A percentile compares a stretch with the other conserved stretches of the same genome.
phyloP scores from a whole-genome alignment of 2,797 vertebrate genomes.

The Rhodeus uyekii region DNA sequence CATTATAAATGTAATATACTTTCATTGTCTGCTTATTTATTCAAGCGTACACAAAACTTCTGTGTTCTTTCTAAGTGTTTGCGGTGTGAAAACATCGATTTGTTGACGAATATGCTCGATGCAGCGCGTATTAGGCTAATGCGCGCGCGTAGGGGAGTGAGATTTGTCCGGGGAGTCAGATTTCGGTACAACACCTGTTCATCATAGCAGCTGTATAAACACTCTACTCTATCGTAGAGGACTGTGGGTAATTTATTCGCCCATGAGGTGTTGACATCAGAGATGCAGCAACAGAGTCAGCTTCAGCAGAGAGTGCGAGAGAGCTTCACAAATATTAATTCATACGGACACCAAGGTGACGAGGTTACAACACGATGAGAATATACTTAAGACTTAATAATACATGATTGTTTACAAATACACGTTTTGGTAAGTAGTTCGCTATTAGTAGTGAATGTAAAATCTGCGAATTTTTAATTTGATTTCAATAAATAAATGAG shows the following conservation, averaged over 20 bases:
- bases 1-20: no score
- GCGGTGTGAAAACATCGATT: no score
- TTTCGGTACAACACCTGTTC: no score
- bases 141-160: no score
- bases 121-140: no score
- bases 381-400: not conserved
- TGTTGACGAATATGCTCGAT: no score
- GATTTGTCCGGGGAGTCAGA: no score
- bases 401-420: constrained; percentile 54
- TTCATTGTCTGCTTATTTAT: no score
- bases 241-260: constrained; percentile 2
- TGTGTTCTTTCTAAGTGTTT: no score
- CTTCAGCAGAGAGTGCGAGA: not conserved
- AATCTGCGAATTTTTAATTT: not conserved
- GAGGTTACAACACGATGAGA: not conserved
- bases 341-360: not conserved
- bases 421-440: not conserved
- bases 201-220: constrained; percentile 9
- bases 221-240: not conserved
- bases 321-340: not conserved
- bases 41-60: no score
- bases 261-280: not conserved
- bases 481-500: not conserved
- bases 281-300: not conserved
- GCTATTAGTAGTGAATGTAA: not conserved